A percentile compares a stretch with the other conserved stretches of the same genome.
These are phyloP conservation scores for Xenopus petersii DNA, from an alignment of 2,797 vertebrate genomes.

Conservation along the genomic window DNA sequence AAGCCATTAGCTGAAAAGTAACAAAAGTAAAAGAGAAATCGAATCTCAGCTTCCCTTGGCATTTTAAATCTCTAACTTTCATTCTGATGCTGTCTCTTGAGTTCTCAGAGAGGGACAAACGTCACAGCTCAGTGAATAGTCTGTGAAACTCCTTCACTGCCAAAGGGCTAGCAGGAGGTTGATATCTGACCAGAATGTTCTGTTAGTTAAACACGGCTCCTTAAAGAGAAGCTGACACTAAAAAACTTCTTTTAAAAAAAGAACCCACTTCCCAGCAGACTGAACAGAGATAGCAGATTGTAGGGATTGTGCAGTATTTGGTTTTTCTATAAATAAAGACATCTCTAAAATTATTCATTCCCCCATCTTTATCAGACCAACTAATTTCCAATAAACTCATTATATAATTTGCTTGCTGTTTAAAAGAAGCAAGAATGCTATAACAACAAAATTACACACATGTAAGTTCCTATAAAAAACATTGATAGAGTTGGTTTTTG, in stretches of 20 bases:
- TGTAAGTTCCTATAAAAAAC: too few species aligned
- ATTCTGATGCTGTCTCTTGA: constrained; percentile 3
- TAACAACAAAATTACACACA: too few species aligned
- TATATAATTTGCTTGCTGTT: too few species aligned
- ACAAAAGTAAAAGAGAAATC: constrained; percentile 59
- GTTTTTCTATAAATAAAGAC: too few species aligned
- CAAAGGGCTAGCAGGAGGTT: neutral
- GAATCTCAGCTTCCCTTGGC: constrained; percentile 39
- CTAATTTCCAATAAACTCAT: too few species aligned
- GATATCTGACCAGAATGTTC: neutral
- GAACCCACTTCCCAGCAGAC: neutral
- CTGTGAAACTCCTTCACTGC: constrained; percentile 4
- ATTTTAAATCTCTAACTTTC: constrained; percentile 22
- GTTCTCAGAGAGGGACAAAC: constrained; percentile 21
- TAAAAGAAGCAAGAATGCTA: too few species aligned
- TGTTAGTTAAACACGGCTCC: neutral
- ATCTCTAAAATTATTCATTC: too few species aligned
- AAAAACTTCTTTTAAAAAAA: too few species aligned
- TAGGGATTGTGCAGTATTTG: too few species aligned
- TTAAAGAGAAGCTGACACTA: neutral
- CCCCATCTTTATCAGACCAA: too few species aligned
- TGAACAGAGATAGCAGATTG: neutral
- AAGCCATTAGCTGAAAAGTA: constrained; percentile 66
- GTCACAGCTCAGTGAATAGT: neutral
- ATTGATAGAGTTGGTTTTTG: too few species aligned